Base-by-base conservation (phyloP, 2,113 vertebrate species). In the Calidris pugnax region DNA sequence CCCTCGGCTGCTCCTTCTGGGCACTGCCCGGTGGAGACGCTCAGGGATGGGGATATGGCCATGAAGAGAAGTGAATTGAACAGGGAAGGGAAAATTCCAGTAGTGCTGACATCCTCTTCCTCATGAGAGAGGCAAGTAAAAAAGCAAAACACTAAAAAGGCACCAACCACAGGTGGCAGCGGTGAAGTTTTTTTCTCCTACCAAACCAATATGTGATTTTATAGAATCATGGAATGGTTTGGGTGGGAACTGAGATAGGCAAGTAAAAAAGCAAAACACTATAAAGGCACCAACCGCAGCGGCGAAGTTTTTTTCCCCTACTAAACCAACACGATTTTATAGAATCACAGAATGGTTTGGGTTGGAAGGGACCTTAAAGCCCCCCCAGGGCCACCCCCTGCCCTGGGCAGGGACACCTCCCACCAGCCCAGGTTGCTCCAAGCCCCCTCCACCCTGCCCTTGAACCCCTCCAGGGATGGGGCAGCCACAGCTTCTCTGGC, bases 1-100 rank as follows among this genome's bases (percentile, higher is more conserved):
- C 10, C 78, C 94, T 55, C 68, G 27, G 37, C 77, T 32, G 63
- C 74, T 78, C 53, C 85, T 37, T 10, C 51, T 14, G 62, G 51
- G 41, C 26, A 12, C 17, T 1, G 2, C 47, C 62, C 2, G 2
- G 7, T 6, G 21, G 64, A 81, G 27, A 39, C 6, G 27, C 73
- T 47, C 2, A 0, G n/a, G 23, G 71, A n/a, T 2, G 30, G 64
- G 48, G 71, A 64, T 3, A 18, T 12, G 32, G n/a, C 71, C 47
- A 14, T 7, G 7, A 17, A 47, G 3, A 27, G 24, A 18, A 27
- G 4, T 2, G 0, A 4, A 56, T 43, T 30, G 17, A 63, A 32
- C 2, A 32, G 17, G 33, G 13, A 55, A 81, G 14, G 47, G 27
- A 32, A 30, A 89, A 74, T 47, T 90, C 62, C 39, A 17, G 2